These are phyloP conservation scores for Xylota segnis DNA, from an alignment of 2,888 invertebrate species.

Conservation along the genomic window DNA sequence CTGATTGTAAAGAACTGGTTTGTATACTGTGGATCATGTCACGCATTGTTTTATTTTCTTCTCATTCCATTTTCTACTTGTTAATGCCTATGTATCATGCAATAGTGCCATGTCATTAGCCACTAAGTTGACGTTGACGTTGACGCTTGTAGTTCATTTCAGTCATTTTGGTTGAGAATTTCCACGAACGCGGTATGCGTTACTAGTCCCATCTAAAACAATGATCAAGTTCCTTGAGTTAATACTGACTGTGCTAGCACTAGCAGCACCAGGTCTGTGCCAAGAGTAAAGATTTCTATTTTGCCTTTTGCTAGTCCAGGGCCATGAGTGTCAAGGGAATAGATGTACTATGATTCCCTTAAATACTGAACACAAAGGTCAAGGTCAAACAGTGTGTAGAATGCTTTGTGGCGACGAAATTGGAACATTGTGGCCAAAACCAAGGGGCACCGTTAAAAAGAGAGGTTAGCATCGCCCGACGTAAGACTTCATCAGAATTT, in stretches of 20 bases:
- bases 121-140: no score
- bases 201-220: not conserved
- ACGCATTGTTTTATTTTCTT: no score
- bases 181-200: not conserved
- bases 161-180: no score
- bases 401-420: constrained; percentile 84
- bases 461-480: constrained; percentile 84
- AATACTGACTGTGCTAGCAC: not conserved
- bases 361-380: constrained; percentile 80
- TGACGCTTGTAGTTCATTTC: no score
- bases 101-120: no score
- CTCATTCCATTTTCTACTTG: no score
- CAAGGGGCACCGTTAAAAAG: constrained; percentile 84
- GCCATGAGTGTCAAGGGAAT: constrained; percentile 81
- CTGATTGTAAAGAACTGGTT: no score
- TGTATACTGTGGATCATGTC: no score
- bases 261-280: not conserved
- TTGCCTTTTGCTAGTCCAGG: constrained; percentile 78
- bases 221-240: not conserved
- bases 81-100: no score
- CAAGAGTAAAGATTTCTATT: not conserved
- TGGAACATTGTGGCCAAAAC: constrained; percentile 85
- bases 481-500: constrained; percentile 81
- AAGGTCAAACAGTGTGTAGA: constrained; percentile 85
- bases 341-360: constrained; percentile 82